Percentiles rank a stretch among this genome's conserved stretches.
Conservation (phyloP, 1,140 invertebrate genomes). For the Meloidogyne chitwoodi region DNA sequence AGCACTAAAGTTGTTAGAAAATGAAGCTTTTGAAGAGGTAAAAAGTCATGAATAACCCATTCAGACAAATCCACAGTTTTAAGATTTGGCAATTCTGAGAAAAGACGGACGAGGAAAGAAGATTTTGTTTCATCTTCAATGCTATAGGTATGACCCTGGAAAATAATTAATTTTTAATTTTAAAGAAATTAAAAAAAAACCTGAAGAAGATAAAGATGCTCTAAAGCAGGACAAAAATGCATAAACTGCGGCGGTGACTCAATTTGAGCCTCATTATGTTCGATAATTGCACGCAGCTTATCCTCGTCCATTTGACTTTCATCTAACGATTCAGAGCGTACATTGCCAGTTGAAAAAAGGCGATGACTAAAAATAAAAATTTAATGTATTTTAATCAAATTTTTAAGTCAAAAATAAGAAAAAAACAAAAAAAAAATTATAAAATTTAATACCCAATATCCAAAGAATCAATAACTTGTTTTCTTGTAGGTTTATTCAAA, state of each 20-base stretch:
- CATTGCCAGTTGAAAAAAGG: not conserved
- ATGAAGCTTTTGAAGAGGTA: conserved; percentile 10
- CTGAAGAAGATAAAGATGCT: conserved; percentile 32
- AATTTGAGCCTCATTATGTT: conserved; percentile 15
- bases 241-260: conserved; percentile 26
- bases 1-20: conserved; percentile 29
- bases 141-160: conserved; percentile 27
- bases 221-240: conserved; percentile 24
- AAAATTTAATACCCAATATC: not conserved
- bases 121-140: conserved; percentile 29
- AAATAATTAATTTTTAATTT: not conserved
- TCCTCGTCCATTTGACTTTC: conserved; percentile 7
- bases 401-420: too few relatives aligned
- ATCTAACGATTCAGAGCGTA: conserved; percentile 4
- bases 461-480: not conserved
- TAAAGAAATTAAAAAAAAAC: not conserved
- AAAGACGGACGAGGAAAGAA: conserved; percentile 21
- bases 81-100: conserved; percentile 10
- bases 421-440: too few relatives aligned
- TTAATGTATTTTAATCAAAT: too few relatives aligned
- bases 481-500: not conserved
- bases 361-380: not conserved
- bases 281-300: conserved; percentile 10
- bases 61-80: conserved; percentile 28
- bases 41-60: conserved; percentile 16